Base-by-base conservation (phyloP, 2,888 invertebrate species). In the Erebia aethiops region DNA sequence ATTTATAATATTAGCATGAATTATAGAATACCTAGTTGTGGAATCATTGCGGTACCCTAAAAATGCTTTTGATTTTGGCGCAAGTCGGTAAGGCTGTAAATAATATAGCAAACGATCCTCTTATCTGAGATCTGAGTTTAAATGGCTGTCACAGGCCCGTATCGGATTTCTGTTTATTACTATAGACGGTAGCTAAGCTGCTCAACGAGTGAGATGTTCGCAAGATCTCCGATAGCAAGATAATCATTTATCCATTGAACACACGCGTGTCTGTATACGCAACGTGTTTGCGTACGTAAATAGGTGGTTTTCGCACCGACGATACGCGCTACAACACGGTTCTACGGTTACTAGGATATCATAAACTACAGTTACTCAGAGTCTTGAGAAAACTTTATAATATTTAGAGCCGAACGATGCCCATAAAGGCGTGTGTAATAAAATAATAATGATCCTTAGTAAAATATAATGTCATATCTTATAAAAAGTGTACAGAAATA, bases 151-250 rank as follows among this genome's bases (percentile, higher is more conserved):
- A 84, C 82, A 82, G 82, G 82, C 84, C 82, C 80, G 83, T 91
- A 90, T 93, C 92, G 86, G 86, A 90, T 93, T 91, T 89, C 92
- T 86, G 91, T 91, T 91, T 91, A 91, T 87, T 85, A 85, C 87
- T 79, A 80, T 81, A 80, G 81, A 81, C 85, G 79, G 88, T 87
- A 86, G 89, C 87, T 76, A 82, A 85, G 85, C 83, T 78, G 81
- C 73, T 73, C 77, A 75, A 78, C 86, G 78, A 91, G 87, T 90
- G 85, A 89, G 90, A 85, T 86, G 90, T 91, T 84, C 82, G 82
- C 82, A 76, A 83, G 81, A 87, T 86, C 83, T 75, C 77, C 74
- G 86, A 87, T 89, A 85, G 84, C 69, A 71, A 64, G 66, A 68
- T 71, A 69, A 73, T 74, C 71, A 66, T 67, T 69, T 68, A 67